Percentiles rank a stretch among this genome's conserved stretches.
Conservation (phyloP, 1,140 invertebrate species). For the Caenorhabditis latens region DNA sequence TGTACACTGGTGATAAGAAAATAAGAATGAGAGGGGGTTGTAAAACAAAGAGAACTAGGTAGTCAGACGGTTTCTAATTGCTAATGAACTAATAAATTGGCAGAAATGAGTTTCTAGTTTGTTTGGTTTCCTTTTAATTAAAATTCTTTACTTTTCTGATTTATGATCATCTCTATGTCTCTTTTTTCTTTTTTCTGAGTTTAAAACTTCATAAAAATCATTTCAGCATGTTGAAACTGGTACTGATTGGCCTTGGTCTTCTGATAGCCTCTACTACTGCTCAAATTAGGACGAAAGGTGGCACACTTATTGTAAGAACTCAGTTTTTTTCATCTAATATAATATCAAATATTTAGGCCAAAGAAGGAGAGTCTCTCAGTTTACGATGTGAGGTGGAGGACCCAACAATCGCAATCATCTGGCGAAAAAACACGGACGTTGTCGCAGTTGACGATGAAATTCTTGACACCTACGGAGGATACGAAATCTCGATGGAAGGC, state of each 20-base stretch:
- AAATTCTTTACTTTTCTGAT: neutral
- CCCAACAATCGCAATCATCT: neutral
- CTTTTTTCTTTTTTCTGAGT: neutral
- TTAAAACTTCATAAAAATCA: too few species aligned
- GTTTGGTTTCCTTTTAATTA: neutral
- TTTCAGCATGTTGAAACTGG: constrained; percentile 41
- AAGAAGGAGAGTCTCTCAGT: constrained; percentile 34
- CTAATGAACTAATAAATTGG: constrained; percentile 18
- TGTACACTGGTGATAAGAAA: neutral
- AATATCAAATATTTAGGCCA: neutral
- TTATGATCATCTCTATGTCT: neutral
- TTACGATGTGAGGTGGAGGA: constrained; percentile 31
- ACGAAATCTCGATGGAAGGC: constrained; percentile 26
- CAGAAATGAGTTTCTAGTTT: too few species aligned
- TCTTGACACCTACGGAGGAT: constrained; percentile 42
- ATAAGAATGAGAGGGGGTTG: constrained; percentile 19
- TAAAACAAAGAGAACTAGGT: constrained; percentile 21
- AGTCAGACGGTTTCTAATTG: constrained; percentile 39
- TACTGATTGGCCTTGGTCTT: constrained; percentile 19
- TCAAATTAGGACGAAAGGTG: constrained; percentile 44
- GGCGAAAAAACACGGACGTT: constrained; percentile 18
- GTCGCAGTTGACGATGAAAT: constrained; percentile 43
- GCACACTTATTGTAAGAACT: constrained; percentile 20
- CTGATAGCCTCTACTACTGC: constrained; percentile 35
- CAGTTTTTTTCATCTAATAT: neutral